Evolutionary conservation across 2,888 invertebrate species (phyloP).

Genomic region (Melanchra persicariae): DNA sequence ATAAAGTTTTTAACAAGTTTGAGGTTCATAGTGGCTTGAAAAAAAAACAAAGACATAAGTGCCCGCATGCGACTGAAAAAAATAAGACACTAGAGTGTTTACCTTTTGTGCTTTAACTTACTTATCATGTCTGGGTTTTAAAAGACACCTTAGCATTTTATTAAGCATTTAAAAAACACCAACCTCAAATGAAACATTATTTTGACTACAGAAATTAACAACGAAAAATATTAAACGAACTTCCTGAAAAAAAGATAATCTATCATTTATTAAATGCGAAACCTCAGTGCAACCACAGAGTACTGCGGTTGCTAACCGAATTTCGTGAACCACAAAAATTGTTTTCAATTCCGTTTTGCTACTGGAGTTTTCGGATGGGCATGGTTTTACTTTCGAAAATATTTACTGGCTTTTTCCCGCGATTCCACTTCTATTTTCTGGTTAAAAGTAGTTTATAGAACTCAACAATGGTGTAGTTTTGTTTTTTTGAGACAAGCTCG

Average conservation of each 20-base stretch:
- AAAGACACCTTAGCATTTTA: not conserved
- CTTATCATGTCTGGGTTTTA: not conserved
- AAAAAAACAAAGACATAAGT: not conserved
- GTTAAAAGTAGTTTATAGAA: not conserved
- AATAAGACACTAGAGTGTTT: not conserved
- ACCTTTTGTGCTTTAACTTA: not conserved
- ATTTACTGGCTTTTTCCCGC: too few species aligned
- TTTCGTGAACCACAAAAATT: constrained; percentile 16
- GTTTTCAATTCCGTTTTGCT: not conserved
- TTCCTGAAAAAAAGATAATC: not conserved
- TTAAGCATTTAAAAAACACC: not conserved
- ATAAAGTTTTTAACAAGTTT: not conserved
- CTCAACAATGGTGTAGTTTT: not conserved
- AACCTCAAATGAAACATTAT: not conserved
- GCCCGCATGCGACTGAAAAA: not conserved
- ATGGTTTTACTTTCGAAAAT: too few species aligned
- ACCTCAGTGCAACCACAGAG: constrained; percentile 22
- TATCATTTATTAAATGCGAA: constrained; percentile 2
- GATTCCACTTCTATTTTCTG: too few species aligned
- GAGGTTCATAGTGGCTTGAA: not conserved
- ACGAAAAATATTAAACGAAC: not conserved
- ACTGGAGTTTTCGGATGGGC: not conserved
- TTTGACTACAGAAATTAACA: not conserved
- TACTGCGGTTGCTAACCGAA: constrained; percentile 6
- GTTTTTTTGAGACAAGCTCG: too few species aligned